Evolutionary conservation across 2,113 vertebrate species (phyloP).

Genomic region (Herpailurus yagouaroundi): DNA sequence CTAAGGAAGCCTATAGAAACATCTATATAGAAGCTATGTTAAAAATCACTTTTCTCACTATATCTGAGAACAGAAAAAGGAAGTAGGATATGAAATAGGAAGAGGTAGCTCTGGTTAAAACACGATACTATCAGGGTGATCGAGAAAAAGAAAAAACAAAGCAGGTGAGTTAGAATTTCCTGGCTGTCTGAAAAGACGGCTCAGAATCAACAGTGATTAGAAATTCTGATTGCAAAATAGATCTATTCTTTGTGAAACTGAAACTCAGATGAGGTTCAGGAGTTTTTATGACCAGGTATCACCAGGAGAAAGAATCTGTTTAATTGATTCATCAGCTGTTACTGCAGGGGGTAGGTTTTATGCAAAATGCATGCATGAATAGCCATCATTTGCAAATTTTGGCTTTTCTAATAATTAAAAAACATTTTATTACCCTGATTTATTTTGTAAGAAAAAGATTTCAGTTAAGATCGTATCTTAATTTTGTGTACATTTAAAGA

Average conservation of each 20-base stretch:
- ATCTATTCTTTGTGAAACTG: neutral
- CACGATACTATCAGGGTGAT: neutral
- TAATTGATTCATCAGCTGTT: neutral
- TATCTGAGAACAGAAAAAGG: conserved; percentile 29
- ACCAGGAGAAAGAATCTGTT: neutral
- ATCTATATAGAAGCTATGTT: neutral
- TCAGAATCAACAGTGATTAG: neutral
- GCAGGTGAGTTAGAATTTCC: neutral
- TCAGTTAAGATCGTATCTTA: conserved; percentile 16
- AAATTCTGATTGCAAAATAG: conserved; percentile 53
- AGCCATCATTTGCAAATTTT: neutral
- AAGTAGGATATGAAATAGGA: neutral
- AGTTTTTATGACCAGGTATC: neutral
- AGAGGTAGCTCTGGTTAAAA: conserved; percentile 10
- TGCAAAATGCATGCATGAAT: neutral
- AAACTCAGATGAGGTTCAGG: neutral
- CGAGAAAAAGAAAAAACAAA: neutral
- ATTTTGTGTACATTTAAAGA: neutral
- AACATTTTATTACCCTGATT: neutral
- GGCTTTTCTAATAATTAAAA: conserved; percentile 48
- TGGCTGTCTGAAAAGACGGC: neutral
- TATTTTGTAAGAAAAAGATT: neutral
- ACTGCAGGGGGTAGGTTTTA: neutral
- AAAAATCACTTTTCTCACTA: conserved; percentile 9
- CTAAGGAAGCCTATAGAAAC: neutral